phyloP scores from a whole-genome alignment of 2,888 invertebrate species.

The Mimachlamys varia region DNA sequence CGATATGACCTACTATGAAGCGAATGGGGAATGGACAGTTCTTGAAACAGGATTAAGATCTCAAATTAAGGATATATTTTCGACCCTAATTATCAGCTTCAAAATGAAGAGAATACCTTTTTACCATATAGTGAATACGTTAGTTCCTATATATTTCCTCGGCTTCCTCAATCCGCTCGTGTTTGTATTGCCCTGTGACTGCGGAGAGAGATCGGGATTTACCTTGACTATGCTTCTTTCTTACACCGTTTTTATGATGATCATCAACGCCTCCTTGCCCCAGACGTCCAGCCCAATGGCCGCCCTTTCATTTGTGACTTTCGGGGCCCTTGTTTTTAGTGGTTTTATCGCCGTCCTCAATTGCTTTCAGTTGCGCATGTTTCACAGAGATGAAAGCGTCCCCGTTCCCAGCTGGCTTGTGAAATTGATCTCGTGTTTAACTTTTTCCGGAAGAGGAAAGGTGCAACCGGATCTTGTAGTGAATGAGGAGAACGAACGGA shows the following conservation, averaged over 20 bases:
- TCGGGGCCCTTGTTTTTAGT: neutral
- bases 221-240: neutral
- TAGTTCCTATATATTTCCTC: neutral
- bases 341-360: neutral
- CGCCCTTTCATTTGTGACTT: neutral
- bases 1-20: neutral
- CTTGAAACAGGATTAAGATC: neutral
- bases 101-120: neutral
- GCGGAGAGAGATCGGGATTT: neutral
- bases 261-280: neutral
- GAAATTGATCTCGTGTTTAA: neutral
- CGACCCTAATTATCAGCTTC: neutral
- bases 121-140: neutral
- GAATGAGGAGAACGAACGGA: neutral
- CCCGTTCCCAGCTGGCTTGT: neutral
- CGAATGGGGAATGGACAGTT: constrained; percentile 1
- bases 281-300: constrained; percentile 3
- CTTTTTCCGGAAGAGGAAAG: neutral
- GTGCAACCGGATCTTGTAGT: neutral
- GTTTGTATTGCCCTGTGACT: neutral
- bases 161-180: constrained; percentile 6
- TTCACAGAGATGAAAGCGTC: neutral
- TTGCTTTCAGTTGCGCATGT: neutral
- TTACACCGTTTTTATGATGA: constrained; percentile 4
- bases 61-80: neutral